Base-by-base conservation (phyloP, 1,140 invertebrate genomes). In the Megalonaias nervosa region DNA sequence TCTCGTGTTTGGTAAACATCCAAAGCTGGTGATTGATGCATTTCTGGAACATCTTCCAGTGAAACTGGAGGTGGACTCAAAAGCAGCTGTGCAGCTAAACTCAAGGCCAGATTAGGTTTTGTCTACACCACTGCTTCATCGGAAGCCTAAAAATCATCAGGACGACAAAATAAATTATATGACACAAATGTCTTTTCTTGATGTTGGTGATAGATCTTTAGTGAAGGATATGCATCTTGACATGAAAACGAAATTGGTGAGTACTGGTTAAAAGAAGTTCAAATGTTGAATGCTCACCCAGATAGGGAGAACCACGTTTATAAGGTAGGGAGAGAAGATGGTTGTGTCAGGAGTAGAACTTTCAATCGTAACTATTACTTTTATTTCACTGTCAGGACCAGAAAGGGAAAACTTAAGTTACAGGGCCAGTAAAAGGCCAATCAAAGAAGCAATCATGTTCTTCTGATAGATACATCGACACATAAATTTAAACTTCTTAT, bases 201-300 rank as follows among this genome's bases (percentile, higher is more conserved):
- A 31, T 31, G 31, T 26, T 5, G 71, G 71, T n/a, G 71, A 72
- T 55, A 48, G 62, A 21, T 59, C 64, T 21, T n/a, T 72, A 38
- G 71, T 48, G 55, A 38, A 61, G 15, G 62, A 72, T 38, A 17
- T 71, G 9, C 15, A 57, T n/a, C 15, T 72, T 21, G 21, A 61
- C 16, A 61, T 59, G 14, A 72, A 64, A 55, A 23, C 48, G 4
- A 72, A 72, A 60, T n/a, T 72, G 23, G 71, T 16, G 71, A 72
- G 19, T 55, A 26, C 62, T 72, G 71, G 59, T 31, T 64, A 31
- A 67, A 67, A 26, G 11, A 67, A 19, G 12, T 38, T 31, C 26
- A 67, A 11, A 16, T 67, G 19, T 12, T 67, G 19, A 26, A 26
- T 11, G 67, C 23, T 26, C 67, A 67, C 11, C 67, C 67, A 67